phyloP scores from a whole-genome alignment of 2,113 vertebrate species.

The Pseudonaja textilis region DNA sequence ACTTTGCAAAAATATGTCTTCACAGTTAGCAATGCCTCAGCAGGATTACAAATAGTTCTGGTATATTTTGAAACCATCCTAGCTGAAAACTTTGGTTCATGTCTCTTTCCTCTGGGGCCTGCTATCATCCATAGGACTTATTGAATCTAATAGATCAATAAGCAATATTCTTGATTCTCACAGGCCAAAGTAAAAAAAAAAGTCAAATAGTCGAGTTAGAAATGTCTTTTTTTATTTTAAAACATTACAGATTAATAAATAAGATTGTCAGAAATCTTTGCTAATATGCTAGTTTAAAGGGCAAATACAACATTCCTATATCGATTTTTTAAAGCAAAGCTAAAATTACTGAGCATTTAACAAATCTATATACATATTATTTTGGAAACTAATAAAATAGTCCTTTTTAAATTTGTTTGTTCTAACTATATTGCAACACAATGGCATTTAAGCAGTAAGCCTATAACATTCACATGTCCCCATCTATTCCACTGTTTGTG shows the following conservation, averaged over 20 bases:
- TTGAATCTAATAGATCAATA: no score
- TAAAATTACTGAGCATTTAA: constrained; percentile 65
- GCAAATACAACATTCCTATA: constrained; percentile 75
- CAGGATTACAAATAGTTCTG: no score
- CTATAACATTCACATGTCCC: constrained; percentile 47
- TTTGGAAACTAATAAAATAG: constrained; percentile 66
- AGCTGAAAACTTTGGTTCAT: no score
- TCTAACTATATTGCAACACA: constrained; percentile 65
- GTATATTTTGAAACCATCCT: no score
- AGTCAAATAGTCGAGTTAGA: constrained; percentile 66
- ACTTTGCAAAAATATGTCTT: no score
- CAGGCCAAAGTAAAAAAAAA: background rate
- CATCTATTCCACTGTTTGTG: constrained; percentile 47
- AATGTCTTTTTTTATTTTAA: constrained; percentile 77
- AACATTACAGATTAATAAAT: constrained; percentile 76
- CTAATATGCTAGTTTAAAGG: constrained; percentile 75
- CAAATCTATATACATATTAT: constrained; percentile 62
- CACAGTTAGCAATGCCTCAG: no score
- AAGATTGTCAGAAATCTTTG: constrained; percentile 75
- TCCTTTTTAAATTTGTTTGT: constrained; percentile 57
- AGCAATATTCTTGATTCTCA: no score
- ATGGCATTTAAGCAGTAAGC: constrained; percentile 58
- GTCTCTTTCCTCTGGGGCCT: no score
- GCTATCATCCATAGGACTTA: no score
- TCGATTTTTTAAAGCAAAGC: constrained; percentile 70